Conservation (phyloP, 2,797 vertebrate genomes). For the Chrosomus eos region DNA sequence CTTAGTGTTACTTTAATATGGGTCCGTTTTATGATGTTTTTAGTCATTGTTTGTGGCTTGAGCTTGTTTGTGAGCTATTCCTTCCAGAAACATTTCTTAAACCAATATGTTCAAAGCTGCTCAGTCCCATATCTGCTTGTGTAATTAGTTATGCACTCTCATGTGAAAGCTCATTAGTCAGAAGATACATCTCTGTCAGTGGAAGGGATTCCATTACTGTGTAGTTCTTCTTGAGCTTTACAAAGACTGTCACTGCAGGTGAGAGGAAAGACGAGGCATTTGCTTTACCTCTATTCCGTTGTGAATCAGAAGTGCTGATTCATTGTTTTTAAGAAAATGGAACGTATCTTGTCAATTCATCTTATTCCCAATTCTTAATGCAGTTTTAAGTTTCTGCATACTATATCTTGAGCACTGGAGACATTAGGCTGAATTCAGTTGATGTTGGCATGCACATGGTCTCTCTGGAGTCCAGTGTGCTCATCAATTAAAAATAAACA, state of each 20-base stretch:
- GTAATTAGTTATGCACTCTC: slow-evolving; percentile 22
- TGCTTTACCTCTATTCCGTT: not conserved
- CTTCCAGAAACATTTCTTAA: slow-evolving; percentile 9
- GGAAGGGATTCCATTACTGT: not conserved
- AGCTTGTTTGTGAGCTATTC: not conserved
- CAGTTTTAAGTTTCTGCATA: slow-evolving; percentile 4
- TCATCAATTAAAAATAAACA: slow-evolving; percentile 25
- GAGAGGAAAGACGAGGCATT: not conserved
- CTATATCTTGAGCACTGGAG: not conserved
- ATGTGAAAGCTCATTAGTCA: slow-evolving; percentile 22
- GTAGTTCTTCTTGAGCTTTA: not conserved
- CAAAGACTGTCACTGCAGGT: not conserved
- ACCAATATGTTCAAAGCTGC: slow-evolving; percentile 11
- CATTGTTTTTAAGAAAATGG: slow-evolving; percentile 1
- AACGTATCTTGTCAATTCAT: not conserved
- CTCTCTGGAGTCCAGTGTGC: not conserved
- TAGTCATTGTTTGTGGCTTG: not conserved
- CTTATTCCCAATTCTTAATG: not conserved
- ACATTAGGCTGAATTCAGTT: slow-evolving; percentile 11
- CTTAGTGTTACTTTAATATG: no score
- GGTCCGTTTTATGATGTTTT: not conserved
- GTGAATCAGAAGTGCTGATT: slow-evolving; percentile 17
- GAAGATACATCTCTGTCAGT: slow-evolving; percentile 20
- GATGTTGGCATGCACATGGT: not conserved
- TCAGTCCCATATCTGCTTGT: slow-evolving; percentile 26